phyloP scores from a whole-genome alignment of 2,113 vertebrate genomes.

The Vidua chalybeata region DNA sequence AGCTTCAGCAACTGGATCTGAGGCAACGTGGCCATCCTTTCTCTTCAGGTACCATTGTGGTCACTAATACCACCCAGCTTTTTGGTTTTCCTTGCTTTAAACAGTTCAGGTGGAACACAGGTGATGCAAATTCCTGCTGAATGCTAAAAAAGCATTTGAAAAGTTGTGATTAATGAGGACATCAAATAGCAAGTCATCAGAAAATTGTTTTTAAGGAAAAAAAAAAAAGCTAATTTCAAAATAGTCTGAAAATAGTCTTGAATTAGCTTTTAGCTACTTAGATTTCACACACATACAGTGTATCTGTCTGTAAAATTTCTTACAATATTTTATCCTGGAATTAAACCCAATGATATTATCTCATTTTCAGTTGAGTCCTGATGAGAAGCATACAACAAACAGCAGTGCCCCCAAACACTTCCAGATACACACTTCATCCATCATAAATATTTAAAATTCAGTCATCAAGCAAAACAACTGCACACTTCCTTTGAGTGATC shows the following conservation, averaged over 20 bases:
- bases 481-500: slow-evolving; percentile 60
- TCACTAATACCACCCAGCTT: not conserved
- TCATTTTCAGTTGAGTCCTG: not conserved
- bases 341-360: slow-evolving; percentile 2
- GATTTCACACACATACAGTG: not conserved
- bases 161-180: not conserved
- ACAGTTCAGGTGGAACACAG: not conserved
- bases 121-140: not conserved
- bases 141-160: not conserved
- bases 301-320: not conserved
- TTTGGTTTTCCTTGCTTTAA: not conserved
- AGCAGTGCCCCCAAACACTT: not conserved
- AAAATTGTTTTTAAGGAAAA: not conserved
- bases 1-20: not conserved
- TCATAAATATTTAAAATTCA: slow-evolving; percentile 69
- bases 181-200: not conserved
- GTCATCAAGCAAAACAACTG: slow-evolving; percentile 60
- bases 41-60: fast-evolving
- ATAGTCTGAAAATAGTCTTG: not conserved
- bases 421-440: slow-evolving; percentile 15
- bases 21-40: not conserved
- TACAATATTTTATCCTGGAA: slow-evolving; percentile 10
- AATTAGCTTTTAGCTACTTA: not conserved
- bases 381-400: slow-evolving; percentile 16
- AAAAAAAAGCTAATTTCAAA: not conserved